A percentile compares a stretch with the other conserved stretches of the same genome.
Conservation (phyloP, 2,888 invertebrate genomes). For the Mesorhabditis belari region DNA sequence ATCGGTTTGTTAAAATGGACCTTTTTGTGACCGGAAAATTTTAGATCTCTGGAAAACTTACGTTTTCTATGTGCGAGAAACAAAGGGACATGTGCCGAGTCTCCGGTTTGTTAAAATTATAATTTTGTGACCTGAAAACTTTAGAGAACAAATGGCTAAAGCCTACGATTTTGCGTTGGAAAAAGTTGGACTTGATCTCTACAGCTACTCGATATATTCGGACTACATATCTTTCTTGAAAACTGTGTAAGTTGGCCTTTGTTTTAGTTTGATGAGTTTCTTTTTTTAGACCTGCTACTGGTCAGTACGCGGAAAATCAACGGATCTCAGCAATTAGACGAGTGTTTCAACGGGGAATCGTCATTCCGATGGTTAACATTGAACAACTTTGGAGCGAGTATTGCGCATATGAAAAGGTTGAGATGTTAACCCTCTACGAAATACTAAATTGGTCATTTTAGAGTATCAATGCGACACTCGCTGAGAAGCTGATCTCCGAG, state of each 20-base stretch:
- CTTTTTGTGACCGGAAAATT: too few relatives aligned
- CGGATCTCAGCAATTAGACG: constrained; percentile 95
- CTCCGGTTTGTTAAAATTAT: constrained; percentile 78
- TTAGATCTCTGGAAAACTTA: constrained; percentile 97
- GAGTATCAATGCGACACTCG: constrained; percentile 77
- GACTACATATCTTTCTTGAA: constrained; percentile 92
- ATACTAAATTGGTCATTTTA: constrained; percentile 57
- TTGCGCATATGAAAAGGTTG: constrained; percentile 74
- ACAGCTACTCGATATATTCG: constrained; percentile 91
- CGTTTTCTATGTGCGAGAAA: constrained; percentile 93
- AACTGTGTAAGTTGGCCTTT: constrained; percentile 43
- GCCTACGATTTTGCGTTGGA: constrained; percentile 98
- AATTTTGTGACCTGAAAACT: too few relatives aligned
- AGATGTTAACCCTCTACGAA: constrained; percentile 44
- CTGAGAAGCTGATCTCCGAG: constrained; percentile 96
- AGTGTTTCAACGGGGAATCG: constrained; percentile 88
- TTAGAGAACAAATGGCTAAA: constrained; percentile 96
- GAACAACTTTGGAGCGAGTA: constrained; percentile 91
- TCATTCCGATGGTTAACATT: constrained; percentile 92
- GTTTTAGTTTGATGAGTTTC: not conserved
- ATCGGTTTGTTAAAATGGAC: too few relatives aligned
- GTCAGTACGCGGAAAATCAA: constrained; percentile 98
- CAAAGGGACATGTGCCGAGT: constrained; percentile 81
- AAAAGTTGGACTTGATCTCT: constrained; percentile 95
- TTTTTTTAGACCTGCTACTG: constrained; percentile 72